Evolutionary conservation across 2,888 invertebrate species (phyloP), one percentile per base, ranked within the genome.

Genomic region (Ornithoptera alexandrae): DNA sequence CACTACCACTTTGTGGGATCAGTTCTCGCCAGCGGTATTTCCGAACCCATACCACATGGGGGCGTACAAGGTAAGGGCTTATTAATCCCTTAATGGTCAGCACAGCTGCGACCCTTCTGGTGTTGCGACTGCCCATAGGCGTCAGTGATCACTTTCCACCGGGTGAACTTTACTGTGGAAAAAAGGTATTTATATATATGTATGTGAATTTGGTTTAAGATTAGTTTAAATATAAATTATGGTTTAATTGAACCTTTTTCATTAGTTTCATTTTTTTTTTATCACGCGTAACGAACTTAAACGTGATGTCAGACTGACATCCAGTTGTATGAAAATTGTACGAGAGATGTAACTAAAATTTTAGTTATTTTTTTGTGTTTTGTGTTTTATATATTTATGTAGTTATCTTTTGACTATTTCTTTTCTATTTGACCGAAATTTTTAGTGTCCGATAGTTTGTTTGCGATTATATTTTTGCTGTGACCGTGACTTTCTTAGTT

Each of bases 351-450:
- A 89, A 92, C 85, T 88, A 82, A 91, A 90, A 89, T 89, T 90
- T 87, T 88, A 84, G 89, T 90, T 84, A 79, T 74, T 84, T 79
- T 88, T 91, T 90, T 91, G 90, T 92, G 91, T 92, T 90, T 86
- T 92, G 90, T 92, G 90, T 92, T 90, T 87, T 85, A 84, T 85
- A 83, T 85, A 81, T 88, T 87, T 89, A 91, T 92, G 91, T 91
- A 91, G 89, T 90, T 88, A 89, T 85, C 83, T 82, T 85, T 85
- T 72, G 79, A 81, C 81, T 74, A 73, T 82, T 83, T 24, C 80
- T 82, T 24, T 81, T 82, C 85, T 84, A 83, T 83, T 86, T 83
- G 85, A 87, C 80, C 90, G 86, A 91, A 92, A 92, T 91, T 91
- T 84, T 84, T 80, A 78, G 92, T 92, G 87, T 84, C 76, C 74